A percentile compares a stretch with the other conserved stretches of the same genome.
phyloP scores from a whole-genome alignment of 2,113 vertebrate genomes.

The Oncorhynchus keta region DNA sequence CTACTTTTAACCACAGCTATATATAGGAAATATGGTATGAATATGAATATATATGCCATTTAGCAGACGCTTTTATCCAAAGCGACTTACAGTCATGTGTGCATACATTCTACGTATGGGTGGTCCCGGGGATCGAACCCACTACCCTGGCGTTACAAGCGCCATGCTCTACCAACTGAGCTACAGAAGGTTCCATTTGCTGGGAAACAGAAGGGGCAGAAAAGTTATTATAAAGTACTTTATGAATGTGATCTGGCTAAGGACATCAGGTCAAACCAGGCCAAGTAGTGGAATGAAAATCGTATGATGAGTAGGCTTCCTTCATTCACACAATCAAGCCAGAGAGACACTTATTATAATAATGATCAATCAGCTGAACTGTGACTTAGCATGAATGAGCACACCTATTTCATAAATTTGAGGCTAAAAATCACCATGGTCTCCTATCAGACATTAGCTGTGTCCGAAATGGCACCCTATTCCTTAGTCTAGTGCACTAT shows the following conservation, averaged over 20 bases:
- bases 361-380: slow-evolving; percentile 37
- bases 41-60: no score
- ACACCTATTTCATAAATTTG: neutral
- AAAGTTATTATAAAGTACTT: neutral
- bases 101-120: no score
- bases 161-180: no score
- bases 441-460: slow-evolving; percentile 24
- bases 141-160: no score
- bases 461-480: no score
- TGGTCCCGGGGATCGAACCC: no score
- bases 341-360: slow-evolving; percentile 9
- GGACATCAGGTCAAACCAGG: neutral
- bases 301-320: neutral
- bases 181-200: no score
- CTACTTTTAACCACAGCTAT: neutral
- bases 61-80: no score
- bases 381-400: neutral
- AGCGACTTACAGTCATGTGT: no score
- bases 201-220: neutral
- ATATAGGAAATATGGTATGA: neutral
- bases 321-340: neutral
- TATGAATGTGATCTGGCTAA: neutral
- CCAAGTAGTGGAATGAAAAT: neutral
- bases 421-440: slow-evolving; percentile 21
- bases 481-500: no score